Conservation (phyloP, 2,113 vertebrate genomes). For the Sphaerodactylus townsendi region DNA sequence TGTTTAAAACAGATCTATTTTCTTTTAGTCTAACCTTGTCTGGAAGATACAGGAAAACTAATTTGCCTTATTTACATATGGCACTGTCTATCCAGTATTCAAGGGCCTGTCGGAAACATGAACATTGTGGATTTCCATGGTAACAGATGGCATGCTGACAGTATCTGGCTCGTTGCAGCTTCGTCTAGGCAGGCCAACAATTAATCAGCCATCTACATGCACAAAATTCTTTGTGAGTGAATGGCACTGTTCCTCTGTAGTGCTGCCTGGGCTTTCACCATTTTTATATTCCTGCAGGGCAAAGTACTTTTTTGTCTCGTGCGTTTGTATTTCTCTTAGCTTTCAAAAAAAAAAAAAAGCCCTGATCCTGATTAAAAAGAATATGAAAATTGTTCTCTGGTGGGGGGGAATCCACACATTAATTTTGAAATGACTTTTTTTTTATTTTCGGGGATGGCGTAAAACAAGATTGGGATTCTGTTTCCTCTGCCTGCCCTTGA, state of each 20-base stretch:
- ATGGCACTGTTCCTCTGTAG: conserved; percentile 84
- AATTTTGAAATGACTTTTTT: conserved; percentile 68
- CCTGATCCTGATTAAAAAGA: conserved; percentile 49
- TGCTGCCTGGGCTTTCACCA: conserved; percentile 85
- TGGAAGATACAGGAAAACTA: conserved; percentile 88
- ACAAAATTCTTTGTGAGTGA: conserved; percentile 87
- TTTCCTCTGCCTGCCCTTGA: conserved; percentile 53
- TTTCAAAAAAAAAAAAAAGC: conserved; percentile 67
- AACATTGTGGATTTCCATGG: conserved; percentile 91
- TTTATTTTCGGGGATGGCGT: conserved; percentile 59
- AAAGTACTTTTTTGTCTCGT: conserved; percentile 86
- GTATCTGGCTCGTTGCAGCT: conserved; percentile 88
- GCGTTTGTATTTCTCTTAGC: conserved; percentile 76
- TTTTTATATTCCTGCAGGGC: conserved; percentile 85
- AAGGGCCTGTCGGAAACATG: conserved; percentile 87
- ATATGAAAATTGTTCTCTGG: conserved; percentile 38
- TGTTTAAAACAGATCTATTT: conserved; percentile 84
- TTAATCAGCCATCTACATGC: conserved; percentile 90
- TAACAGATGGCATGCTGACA: conserved; percentile 90
- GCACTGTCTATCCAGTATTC: conserved; percentile 87
- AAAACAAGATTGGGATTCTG: conserved; percentile 33
- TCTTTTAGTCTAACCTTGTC: conserved; percentile 85
- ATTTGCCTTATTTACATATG: conserved; percentile 91
- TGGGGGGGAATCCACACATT: conserved; percentile 64
- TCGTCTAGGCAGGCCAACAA: conserved; percentile 88